Base-by-base conservation (phyloP, 2,888 invertebrate species). In the Napeogenes inachia region DNA sequence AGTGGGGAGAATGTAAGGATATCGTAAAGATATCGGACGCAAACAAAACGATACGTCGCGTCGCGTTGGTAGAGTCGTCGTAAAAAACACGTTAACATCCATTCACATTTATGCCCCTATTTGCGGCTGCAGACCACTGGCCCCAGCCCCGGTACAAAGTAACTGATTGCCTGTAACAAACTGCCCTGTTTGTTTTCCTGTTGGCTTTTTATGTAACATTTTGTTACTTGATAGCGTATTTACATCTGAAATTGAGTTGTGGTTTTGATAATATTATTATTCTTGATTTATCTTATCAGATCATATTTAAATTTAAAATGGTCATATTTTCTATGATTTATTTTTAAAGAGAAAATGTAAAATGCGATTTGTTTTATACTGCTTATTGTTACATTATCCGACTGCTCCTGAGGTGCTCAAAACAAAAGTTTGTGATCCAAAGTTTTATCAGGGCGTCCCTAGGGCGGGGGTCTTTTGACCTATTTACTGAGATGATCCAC, bases 21-120 rank as follows among this genome's bases (percentile, higher is more conserved):
- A 21, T 76, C 78, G 87, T 87, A 86, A 84, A 89, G 87, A 88
- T 87, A 88, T 85, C 73, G 85, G 82, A 78, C 81, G 84, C 88
- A 89, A 89, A 89, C 87, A 88, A 84, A 87, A 85, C 86, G 86
- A 86, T 86, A 87, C 84, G 87, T 84, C 85, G 86, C 86, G 86
- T 85, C 86, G 87, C 84, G 87, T 84, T 85, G 86, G 84, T 82
- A 84, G 77, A 75, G 77, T 75, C 75, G 75, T 87, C 89, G 89
- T 90, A 89, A 90, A 90, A 89, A 89, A 88, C 89, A 87, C 89
- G 89, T 90, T 90, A 89, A 88, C 90, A 89, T 90, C 89, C 86
- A 90, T 90, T 88, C 87, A 86, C 84, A 84, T 89, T 88, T 87
- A 84, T 85, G 79, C 87, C 89, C 87, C 85, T 87, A 85, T 87